Evolutionary conservation across 2,888 invertebrate species (phyloP), one percentile per base, ranked within the genome.

Genomic region (Andrena bucephala): DNA sequence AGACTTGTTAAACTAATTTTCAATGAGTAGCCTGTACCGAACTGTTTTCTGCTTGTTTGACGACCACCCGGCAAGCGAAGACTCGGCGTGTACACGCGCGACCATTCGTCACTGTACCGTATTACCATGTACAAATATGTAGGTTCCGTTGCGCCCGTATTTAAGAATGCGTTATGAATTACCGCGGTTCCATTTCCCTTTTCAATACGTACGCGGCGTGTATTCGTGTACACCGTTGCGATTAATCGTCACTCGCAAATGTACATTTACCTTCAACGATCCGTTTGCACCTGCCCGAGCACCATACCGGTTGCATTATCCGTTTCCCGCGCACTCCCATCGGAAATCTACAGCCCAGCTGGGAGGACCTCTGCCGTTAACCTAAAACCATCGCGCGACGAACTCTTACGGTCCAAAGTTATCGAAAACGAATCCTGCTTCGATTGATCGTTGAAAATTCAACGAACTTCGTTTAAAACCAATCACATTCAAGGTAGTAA

Each of bases 81-180:
- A 29, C 27, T 69, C 57, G 27, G 70, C 62, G n/a, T 50, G 33
- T 69, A 50, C 59, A 63, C 31, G 31, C 63, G 20, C 33, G 65
- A 74, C 42, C 24, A 36, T 71, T 72, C 52, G 67, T 72, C 62
- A 31, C 16, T 66, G 62, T 78, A 69, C 74, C 67, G 62, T 71
- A 75, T 42, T 71, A 71, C 63, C 60, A 66, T 82, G 79, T 82
- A 82, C 74, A 79, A 79, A 82, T 74, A 73, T 24, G 33, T 81
- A 79, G 69, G 59, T 68, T 65, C 69, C 52, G 27, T 69, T 82
- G n/a, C 48, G 48, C 57, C 50, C 74, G 27, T 74, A 66, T 70
- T 52, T 79, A 67, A 81, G 69, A 33, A 74, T 60, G 62, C 74
- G 79, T 80, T 82, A 82, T 42, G 70, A 81, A 78, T 80, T 54